phyloP scores from a whole-genome alignment of 2,888 invertebrate species.

The Acrobasis consociella region DNA sequence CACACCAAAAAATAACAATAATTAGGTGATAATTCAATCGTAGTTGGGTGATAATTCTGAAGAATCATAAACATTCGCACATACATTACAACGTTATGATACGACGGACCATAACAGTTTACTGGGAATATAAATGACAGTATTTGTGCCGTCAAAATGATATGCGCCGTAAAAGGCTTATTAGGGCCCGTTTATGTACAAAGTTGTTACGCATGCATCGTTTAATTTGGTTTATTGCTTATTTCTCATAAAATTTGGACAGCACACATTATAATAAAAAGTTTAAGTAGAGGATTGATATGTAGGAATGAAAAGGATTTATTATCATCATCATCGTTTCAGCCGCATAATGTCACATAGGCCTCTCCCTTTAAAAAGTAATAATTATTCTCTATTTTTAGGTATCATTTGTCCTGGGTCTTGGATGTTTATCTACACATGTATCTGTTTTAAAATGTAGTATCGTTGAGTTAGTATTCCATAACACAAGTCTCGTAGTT shows the following conservation, averaged over 20 bases:
- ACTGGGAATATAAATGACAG: conserved; percentile 12
- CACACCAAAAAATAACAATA: too few species aligned
- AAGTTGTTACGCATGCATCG: conserved; percentile 24
- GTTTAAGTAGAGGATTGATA: neutral
- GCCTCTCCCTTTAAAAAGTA: too few species aligned
- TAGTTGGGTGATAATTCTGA: neutral
- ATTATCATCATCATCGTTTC: too few species aligned
- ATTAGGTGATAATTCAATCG: too few species aligned
- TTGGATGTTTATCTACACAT: too few species aligned
- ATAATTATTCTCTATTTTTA: too few species aligned
- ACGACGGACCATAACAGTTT: conserved; percentile 15
- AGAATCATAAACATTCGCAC: neutral
- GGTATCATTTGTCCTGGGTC: too few species aligned
- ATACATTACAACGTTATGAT: conserved; percentile 1
- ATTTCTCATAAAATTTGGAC: conserved; percentile 36
- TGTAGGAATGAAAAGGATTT: neutral
- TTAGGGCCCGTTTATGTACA: conserved; percentile 26
- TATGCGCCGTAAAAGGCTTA: conserved; percentile 27
- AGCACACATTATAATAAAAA: conserved; percentile 28
- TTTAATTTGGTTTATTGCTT: conserved; percentile 32
- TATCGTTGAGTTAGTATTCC: too few species aligned
- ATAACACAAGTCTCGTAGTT: too few species aligned
- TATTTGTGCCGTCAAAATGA: conserved; percentile 17
- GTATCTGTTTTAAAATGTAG: too few species aligned
- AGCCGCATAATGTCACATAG: too few species aligned